Percentiles rank a stretch among this genome's conserved stretches.
phyloP scores from a whole-genome alignment of 30 jellyfish, hydroid and myxozoan genomes.

The Hydractinia symbiolongicarpus region DNA sequence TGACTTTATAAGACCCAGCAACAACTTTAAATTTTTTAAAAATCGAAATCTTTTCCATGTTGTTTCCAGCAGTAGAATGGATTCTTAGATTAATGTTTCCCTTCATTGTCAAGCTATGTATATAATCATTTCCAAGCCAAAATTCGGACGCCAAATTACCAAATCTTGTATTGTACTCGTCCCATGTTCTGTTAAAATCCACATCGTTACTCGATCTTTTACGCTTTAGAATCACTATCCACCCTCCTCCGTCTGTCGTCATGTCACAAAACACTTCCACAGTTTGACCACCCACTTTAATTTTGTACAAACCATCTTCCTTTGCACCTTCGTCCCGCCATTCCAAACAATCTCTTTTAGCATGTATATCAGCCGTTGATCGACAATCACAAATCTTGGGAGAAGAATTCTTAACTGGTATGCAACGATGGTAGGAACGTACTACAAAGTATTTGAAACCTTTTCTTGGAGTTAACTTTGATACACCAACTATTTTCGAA shows the following conservation, averaged over 20 bases:
- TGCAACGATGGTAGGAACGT: too few species aligned
- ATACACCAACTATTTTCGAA: too few species aligned
- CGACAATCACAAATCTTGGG: too few species aligned
- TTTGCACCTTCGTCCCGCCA: not conserved
- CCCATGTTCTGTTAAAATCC: not conserved
- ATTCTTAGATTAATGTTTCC: not conserved
- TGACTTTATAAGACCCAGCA: too few species aligned
- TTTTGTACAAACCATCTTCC: not conserved
- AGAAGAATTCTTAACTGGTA: too few species aligned
- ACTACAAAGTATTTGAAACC: too few species aligned
- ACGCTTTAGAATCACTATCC: not conserved
- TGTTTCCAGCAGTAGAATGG: too few species aligned
- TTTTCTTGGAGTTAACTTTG: too few species aligned
- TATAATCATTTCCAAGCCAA: slow-evolving; percentile 7
- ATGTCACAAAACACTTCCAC: slow-evolving; percentile 6
- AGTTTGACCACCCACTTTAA: not conserved
- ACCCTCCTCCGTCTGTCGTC: not conserved
- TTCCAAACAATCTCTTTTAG: not conserved
- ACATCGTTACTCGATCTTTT: not conserved
- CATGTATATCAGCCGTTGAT: too few species aligned
- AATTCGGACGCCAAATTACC: not conserved
- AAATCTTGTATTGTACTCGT: not conserved
- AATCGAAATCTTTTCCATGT: too few species aligned
- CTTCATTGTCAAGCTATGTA: not conserved
- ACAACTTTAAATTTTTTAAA: too few species aligned